Conservation (phyloP, 1,140 invertebrate genomes). For the Schlechtendalia chinensis region DNA sequence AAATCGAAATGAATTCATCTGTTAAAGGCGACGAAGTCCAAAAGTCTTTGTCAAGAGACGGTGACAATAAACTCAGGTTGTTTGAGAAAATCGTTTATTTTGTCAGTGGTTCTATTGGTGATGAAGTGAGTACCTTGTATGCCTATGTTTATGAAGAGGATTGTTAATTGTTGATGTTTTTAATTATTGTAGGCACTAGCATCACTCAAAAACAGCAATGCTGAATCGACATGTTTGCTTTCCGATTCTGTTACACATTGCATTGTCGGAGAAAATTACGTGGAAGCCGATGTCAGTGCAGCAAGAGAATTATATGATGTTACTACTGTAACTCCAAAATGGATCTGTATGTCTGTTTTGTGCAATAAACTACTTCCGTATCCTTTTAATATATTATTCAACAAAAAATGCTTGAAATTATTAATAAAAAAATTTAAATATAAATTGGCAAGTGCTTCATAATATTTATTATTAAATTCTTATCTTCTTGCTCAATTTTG, state of each 20-base stretch:
- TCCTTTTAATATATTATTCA: conserved; percentile 59
- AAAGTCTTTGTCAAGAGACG: not conserved
- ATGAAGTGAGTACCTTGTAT: conserved; percentile 15
- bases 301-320: conserved; percentile 89
- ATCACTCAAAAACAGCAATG: conserved; percentile 76
- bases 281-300: conserved; percentile 76
- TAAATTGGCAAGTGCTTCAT: too few relatives aligned
- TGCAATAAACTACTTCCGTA: conserved; percentile 69
- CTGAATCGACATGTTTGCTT: conserved; percentile 78
- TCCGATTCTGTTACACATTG: conserved; percentile 85
- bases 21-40: not conserved
- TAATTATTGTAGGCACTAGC: not conserved
- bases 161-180: conserved; percentile 2
- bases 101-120: conserved; percentile 9
- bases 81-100: conserved; percentile 43
- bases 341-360: conserved; percentile 74
- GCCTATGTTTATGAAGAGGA: not conserved
- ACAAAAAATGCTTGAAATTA: not conserved
- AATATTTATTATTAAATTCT: too few relatives aligned
- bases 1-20: not conserved
- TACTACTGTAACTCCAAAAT: conserved; percentile 79
- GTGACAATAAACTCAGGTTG: not conserved
- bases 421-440: not conserved
- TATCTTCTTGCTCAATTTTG: too few relatives aligned
- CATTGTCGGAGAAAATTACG: conserved; percentile 76